A percentile compares a stretch with the other conserved stretches of the same genome.
phyloP scores from a whole-genome alignment of 1,140 invertebrate species.

The Gryon sp. region DNA sequence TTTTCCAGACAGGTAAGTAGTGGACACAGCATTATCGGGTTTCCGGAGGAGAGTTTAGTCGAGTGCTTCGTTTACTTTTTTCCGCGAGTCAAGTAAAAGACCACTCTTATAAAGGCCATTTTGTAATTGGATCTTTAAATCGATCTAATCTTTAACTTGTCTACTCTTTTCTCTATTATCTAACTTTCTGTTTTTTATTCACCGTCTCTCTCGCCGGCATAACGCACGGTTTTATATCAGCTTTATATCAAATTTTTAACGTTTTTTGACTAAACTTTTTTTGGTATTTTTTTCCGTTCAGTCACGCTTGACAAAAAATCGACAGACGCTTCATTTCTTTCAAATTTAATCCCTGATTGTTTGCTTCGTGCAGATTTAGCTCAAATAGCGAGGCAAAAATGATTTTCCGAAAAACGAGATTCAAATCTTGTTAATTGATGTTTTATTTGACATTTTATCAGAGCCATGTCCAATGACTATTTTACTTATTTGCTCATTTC shows the following conservation, averaged over 20 bases:
- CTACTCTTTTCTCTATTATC: constrained; percentile 36
- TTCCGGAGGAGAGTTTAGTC: constrained; percentile 61
- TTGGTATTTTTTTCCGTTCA: too few species aligned
- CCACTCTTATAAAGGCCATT: constrained; percentile 63
- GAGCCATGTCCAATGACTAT: too few species aligned
- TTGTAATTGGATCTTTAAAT: constrained; percentile 66
- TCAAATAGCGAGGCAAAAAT: neutral
- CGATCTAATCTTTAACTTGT: constrained; percentile 62
- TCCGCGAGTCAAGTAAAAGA: constrained; percentile 58
- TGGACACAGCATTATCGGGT: constrained; percentile 64
- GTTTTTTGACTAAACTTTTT: too few species aligned
- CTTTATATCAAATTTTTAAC: constrained; percentile 42
- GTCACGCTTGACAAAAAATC: neutral
- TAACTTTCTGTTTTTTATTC: too few species aligned
- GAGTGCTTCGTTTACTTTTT: constrained; percentile 65
- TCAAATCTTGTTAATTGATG: too few species aligned
- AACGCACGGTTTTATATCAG: constrained; percentile 38
- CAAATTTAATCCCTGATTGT: neutral
- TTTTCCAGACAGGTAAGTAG: constrained; percentile 63
- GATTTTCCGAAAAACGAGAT: neutral
- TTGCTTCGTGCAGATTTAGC: neutral
- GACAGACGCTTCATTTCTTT: neutral
- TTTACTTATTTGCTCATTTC: too few species aligned
- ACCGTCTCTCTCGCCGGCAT: neutral
- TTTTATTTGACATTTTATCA: too few species aligned